phyloP scores from a whole-genome alignment of 2,113 vertebrate genomes.

The Poecilia latipinna region DNA sequence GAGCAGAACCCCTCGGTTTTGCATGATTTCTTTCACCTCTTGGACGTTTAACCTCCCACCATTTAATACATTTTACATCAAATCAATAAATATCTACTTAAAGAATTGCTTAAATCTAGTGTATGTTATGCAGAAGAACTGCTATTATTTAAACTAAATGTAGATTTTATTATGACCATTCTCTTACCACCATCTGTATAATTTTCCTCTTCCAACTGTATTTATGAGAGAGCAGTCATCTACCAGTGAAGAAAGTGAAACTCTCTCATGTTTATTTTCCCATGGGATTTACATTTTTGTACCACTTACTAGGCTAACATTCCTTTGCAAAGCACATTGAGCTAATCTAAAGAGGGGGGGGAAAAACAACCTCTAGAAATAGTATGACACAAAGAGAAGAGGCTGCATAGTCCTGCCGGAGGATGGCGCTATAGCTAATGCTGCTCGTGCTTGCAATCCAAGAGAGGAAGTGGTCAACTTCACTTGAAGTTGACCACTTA shows the following conservation, averaged over 20 bases:
- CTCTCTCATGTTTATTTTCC: slow-evolving; percentile 12
- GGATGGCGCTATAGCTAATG: not conserved
- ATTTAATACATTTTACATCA: not conserved
- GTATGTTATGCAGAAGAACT: not conserved
- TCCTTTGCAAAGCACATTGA: not conserved
- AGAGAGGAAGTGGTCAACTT: not conserved
- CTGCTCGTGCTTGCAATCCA: not conserved
- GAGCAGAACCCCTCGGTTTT: not conserved
- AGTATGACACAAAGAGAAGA: not conserved
- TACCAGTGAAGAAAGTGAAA: slow-evolving; percentile 48
- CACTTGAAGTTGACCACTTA: not conserved
- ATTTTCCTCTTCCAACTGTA: slow-evolving; percentile 22
- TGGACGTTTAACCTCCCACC: not conserved
- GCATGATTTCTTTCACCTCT: not conserved
- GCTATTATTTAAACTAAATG: slow-evolving; percentile 10
- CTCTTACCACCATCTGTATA: not conserved
- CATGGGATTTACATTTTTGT: slow-evolving; percentile 7
- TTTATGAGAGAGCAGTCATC: slow-evolving; percentile 44
- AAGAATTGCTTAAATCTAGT: too few relatives aligned
- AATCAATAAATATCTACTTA: not conserved
- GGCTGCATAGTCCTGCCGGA: not conserved
- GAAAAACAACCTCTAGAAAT: not conserved
- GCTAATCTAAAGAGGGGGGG: not conserved
- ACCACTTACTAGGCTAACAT: slow-evolving; percentile 1
- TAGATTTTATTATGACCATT: slow-evolving; percentile 6